A percentile compares a stretch with the other conserved stretches of the same genome.
These are phyloP conservation scores for Suncus etruscus DNA, from an alignment of 2,113 vertebrate species.

Conservation along the genomic window DNA sequence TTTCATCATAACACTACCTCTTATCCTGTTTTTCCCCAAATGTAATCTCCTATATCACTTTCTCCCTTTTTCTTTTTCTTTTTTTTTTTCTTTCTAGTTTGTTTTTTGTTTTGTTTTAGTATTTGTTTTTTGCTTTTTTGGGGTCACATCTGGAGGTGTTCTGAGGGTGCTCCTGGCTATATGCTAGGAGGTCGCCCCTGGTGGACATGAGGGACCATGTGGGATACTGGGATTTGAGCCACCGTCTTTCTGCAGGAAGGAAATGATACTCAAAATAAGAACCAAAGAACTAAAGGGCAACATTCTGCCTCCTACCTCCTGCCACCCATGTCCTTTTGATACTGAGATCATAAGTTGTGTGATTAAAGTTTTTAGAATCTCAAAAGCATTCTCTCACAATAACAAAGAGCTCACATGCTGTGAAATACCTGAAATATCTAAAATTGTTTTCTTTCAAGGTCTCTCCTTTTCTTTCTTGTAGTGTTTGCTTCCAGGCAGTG, in stretches of 20 bases:
- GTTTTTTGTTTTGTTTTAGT: no score
- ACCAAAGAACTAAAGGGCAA: background rate
- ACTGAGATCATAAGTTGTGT: background rate
- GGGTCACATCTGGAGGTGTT: no score
- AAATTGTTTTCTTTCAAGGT: background rate
- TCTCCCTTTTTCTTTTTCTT: no score
- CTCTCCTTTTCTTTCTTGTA: background rate
- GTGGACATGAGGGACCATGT: no score
- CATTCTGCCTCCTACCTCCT: background rate
- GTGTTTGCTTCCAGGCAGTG: background rate
- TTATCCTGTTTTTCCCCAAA: no score
- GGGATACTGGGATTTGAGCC: no score
- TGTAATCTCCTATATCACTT: no score
- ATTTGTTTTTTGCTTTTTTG: no score
- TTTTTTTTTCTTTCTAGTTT: no score
- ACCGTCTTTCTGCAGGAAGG: background rate
- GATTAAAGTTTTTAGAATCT: conserved; percentile 12
- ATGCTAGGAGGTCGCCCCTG: no score
- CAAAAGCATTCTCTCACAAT: background rate
- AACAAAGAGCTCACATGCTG: background rate
- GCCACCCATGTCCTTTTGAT: background rate
- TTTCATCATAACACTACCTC: no score
- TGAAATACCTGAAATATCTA: background rate
- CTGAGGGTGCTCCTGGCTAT: no score
- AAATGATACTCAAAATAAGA: background rate